Conservation (phyloP, 1,140 invertebrate genomes). For the Pseudomyrmex pallidus region DNA sequence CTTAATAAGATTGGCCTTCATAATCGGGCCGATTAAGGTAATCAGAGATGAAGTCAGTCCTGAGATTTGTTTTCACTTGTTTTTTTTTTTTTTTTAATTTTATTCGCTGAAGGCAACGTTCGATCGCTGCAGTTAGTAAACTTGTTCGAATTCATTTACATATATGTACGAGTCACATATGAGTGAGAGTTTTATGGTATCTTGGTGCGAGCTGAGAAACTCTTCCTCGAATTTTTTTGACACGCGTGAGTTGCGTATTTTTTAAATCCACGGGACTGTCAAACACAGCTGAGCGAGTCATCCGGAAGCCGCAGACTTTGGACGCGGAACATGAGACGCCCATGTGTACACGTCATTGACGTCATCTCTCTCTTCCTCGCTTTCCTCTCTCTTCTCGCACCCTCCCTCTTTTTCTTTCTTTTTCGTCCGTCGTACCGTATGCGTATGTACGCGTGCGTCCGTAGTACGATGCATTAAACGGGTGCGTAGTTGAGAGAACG, state of each 20-base stretch:
- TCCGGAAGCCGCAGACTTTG: slow-evolving; percentile 5
- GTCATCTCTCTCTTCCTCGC: slow-evolving; percentile 2
- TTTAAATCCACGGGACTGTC: background rate
- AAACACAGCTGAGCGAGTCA: background rate
- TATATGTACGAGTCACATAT: too few relatives aligned
- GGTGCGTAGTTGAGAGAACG: slow-evolving; percentile 46
- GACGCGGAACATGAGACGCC: slow-evolving; percentile 5
- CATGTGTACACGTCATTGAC: slow-evolving; percentile 34
- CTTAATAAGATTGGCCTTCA: too few relatives aligned
- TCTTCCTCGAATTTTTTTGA: background rate
- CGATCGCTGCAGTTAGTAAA: too few relatives aligned
- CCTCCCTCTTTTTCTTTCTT: background rate
- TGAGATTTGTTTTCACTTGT: too few relatives aligned
- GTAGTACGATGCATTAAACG: slow-evolving; percentile 39
- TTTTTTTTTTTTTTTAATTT: too few relatives aligned
- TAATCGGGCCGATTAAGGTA: too few relatives aligned
- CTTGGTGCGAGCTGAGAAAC: too few relatives aligned
- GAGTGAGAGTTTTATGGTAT: too few relatives aligned
- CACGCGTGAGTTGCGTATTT: background rate
- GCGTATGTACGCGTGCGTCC: slow-evolving; percentile 32
- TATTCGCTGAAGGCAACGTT: too few relatives aligned
- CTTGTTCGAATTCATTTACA: too few relatives aligned
- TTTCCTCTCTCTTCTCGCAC: background rate
- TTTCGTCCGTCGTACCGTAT: slow-evolving; percentile 1
- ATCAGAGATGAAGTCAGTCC: too few relatives aligned